Evolutionary conservation across 2,113 vertebrate species (phyloP), one percentile per base, ranked within the genome.

Genomic region (Loxodonta africana): DNA sequence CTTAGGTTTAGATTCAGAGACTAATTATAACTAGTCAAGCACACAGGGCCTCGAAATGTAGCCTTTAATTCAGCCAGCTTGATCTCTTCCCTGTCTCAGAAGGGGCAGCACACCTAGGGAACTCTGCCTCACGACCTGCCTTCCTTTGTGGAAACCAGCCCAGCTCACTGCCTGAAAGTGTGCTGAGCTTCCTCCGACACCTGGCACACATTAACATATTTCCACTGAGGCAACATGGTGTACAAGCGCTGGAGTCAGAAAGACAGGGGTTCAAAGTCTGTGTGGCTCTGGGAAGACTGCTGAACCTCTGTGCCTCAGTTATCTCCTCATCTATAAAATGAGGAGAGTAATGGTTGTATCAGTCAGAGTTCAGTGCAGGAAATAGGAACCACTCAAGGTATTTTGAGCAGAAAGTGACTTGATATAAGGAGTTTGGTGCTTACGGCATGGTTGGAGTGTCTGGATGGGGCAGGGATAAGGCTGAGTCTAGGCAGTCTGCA

Each of bases 151-250:
- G 57, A 37, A 6, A 46, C 48, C 51, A 73, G 69, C 21, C 11
- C 41, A 37, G 25, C 83, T 44, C 57, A 20, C 21, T 5, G 8
- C 30, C 23, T 6, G 5, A 8, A 73, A 73, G 62, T 71, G 33
- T 0, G 0, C 9, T 1, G 73, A 41, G 28, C 41, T 4, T 2
- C 15, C 10, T 46, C 48, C 44, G 28, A 26, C 28, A 8, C 26
- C 77, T 14, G 30, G 30, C 57, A 25, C 88, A 25, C 23, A 33
- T 10, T 10, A 74, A 15, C 33, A 20, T 69, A 10, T 8, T 2
- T 14, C 20, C 37, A 46, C 82, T 0, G 9, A 26, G 41, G 33
- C 37, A 9, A 33, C 28, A 9, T 9, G 18, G 5, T 3, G 28
- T n/a, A 6, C 7, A 12, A 20, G 63, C 30, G 67, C 10, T 0